A percentile compares a stretch with the other conserved stretches of the same genome.
phyloP scores from a whole-genome alignment of 2,797 vertebrate genomes.

The Phalloptychus januarius region DNA sequence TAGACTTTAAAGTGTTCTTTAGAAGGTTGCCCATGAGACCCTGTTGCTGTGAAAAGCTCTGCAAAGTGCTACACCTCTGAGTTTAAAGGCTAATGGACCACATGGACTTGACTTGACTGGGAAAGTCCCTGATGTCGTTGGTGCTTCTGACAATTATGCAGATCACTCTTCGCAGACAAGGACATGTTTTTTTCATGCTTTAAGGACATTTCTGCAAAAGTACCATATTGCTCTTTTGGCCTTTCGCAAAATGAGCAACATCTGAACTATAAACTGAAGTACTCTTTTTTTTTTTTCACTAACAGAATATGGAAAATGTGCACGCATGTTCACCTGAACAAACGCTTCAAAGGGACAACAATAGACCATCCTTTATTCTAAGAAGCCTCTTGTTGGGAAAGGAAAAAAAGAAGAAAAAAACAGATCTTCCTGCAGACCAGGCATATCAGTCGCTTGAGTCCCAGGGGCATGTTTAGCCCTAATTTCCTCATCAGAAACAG shows the following conservation, averaged over 20 bases:
- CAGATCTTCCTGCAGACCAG: conserved; percentile 55
- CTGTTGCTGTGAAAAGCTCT: conserved; percentile 62
- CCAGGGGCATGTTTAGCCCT: conserved; percentile 73
- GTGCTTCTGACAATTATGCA: conserved; percentile 54
- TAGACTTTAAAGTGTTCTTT: conserved; percentile 77
- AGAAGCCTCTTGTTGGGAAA: conserved; percentile 51
- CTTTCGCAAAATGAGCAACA: conserved; percentile 7
- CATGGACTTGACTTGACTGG: conserved; percentile 49
- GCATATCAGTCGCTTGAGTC: conserved; percentile 59
- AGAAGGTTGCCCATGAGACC: conserved; percentile 64
- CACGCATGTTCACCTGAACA: conserved; percentile 31
- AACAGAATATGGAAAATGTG: conserved; percentile 8
- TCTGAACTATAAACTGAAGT: background rate
- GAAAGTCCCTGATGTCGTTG: conserved; percentile 60
- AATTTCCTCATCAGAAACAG: conserved; percentile 79
- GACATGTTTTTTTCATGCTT: conserved; percentile 24
- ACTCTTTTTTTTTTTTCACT: background rate
- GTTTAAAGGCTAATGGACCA: conserved; percentile 69
- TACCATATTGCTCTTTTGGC: background rate
- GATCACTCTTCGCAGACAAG: conserved; percentile 44
- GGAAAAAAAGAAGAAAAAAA: conserved; percentile 8
- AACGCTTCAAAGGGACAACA: conserved; percentile 58
- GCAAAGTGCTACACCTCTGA: conserved; percentile 64
- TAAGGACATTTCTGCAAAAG: conserved; percentile 24
- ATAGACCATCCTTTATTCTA: conserved; percentile 47